phyloP scores from a whole-genome alignment of 37 sponge, comb jelly and placozoan species.

The Ianthella basta region DNA sequence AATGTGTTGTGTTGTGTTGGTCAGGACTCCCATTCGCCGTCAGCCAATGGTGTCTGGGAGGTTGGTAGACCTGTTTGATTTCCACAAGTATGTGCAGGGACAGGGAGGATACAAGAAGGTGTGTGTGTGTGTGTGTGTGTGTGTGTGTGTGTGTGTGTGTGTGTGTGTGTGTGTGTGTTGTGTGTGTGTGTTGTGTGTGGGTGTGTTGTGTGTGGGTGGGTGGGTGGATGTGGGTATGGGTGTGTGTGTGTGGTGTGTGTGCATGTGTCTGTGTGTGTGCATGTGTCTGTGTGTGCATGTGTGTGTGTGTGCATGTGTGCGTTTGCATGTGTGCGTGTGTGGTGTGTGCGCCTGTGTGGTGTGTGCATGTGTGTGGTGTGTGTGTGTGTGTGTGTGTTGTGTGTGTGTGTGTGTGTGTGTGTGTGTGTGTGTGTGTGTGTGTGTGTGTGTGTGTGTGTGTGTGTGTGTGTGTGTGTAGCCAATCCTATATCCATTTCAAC shows the following conservation, averaged over 20 bases:
- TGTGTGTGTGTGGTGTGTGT: not conserved
- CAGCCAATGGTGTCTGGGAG: constrained; percentile 27
- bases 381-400: not conserved
- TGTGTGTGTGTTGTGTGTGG: not conserved
- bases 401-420: not conserved
- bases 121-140: constrained; percentile 11
- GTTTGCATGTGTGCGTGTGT: not conserved
- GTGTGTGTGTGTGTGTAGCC: too few species aligned
- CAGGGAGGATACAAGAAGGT: constrained; percentile 27
- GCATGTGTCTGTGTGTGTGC: not conserved
- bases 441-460: too few species aligned
- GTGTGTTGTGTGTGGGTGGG: not conserved
- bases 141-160: too few species aligned
- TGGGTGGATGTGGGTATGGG: not conserved
- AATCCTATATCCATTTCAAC: too few species aligned
- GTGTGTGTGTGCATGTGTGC: not conserved
- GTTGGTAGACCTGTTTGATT: constrained; percentile 7
- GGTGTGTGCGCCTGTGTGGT: not conserved
- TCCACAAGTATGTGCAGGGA: constrained; percentile 3
- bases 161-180: not conserved
- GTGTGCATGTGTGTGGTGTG: not conserved
- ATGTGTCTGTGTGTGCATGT: constrained; percentile 2
- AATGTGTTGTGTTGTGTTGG: not conserved
- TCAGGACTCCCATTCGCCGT: constrained; percentile 11
- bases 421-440: too few species aligned